phyloP scores from a whole-genome alignment of 2,113 vertebrate species.

The Sylvilagus bachmani region DNA sequence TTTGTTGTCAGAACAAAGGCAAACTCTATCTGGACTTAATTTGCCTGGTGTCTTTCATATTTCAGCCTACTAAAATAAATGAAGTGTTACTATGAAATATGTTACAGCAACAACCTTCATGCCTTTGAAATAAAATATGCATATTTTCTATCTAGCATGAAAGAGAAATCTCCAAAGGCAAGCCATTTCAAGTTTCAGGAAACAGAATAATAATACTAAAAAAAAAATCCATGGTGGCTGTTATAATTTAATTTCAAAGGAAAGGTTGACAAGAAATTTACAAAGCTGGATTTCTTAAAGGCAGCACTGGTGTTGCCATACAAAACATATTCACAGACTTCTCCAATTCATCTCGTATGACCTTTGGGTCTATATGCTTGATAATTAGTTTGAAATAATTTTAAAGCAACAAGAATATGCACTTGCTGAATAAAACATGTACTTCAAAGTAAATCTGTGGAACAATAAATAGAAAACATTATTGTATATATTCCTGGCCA shows the following conservation, averaged over 20 bases:
- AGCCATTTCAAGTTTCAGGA: slow-evolving; percentile 45
- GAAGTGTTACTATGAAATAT: slow-evolving; percentile 53
- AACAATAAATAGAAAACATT: slow-evolving; percentile 30
- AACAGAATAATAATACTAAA: neutral
- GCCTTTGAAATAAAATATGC: slow-evolving; percentile 51
- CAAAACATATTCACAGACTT: neutral
- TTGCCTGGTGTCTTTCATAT: neutral
- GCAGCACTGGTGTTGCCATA: neutral
- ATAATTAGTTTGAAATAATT: neutral
- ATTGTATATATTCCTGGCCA: neutral
- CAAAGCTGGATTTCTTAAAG: slow-evolving; percentile 39
- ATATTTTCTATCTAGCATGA: slow-evolving; percentile 48
- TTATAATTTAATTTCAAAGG: slow-evolving; percentile 64
- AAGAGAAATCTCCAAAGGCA: slow-evolving; percentile 66
- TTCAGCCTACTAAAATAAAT: slow-evolving; percentile 51
- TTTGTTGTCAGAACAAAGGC: slow-evolving; percentile 36
- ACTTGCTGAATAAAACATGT: slow-evolving; percentile 48
- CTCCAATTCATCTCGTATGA: neutral
- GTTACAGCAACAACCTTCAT: neutral
- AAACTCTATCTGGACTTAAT: neutral
- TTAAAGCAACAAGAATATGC: neutral
- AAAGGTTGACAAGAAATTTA: slow-evolving; percentile 32
- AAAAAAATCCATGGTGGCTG: neutral
- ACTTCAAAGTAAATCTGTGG: slow-evolving; percentile 8
- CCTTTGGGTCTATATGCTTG: neutral